These are phyloP conservation scores for Eurois occulta DNA, from an alignment of 2,888 invertebrate species.

Conservation along the genomic window DNA sequence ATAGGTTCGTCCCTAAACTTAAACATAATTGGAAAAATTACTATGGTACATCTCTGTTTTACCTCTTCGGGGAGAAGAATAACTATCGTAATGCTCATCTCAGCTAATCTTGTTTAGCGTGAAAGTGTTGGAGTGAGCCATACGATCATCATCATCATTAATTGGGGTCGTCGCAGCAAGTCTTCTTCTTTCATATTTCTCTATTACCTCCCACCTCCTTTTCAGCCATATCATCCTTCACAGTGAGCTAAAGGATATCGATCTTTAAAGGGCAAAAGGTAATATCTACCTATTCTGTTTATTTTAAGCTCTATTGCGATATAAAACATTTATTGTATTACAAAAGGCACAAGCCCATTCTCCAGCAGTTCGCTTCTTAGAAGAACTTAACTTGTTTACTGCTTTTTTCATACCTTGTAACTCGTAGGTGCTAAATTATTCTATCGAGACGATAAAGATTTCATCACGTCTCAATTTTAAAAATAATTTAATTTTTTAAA, in stretches of 20 bases:
- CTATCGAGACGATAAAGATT: neutral
- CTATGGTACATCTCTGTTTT: neutral
- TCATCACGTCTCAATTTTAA: neutral
- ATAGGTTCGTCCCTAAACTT: neutral
- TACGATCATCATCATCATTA: neutral
- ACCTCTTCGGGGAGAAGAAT: neutral
- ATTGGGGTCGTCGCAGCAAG: too few relatives aligned
- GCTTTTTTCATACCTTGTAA: conserved; percentile 5
- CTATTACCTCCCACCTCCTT: too few relatives aligned
- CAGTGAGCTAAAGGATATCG: neutral
- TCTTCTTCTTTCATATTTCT: too few relatives aligned
- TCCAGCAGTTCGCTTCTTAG: conserved; percentile 8
- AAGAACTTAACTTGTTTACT: conserved; percentile 37
- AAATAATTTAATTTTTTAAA: neutral
- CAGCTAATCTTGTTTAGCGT: neutral
- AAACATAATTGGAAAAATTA: neutral
- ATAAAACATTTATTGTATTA: conserved; percentile 7
- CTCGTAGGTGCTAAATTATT: conserved; percentile 12
- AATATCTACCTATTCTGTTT: neutral
- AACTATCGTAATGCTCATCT: neutral
- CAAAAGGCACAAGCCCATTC: neutral
- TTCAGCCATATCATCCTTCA: too few relatives aligned
- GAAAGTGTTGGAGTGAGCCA: neutral
- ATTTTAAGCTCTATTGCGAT: neutral
- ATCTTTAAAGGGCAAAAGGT: neutral